Conservation (phyloP, 2,113 vertebrate species). For the Nycticryphes semicollaris region DNA sequence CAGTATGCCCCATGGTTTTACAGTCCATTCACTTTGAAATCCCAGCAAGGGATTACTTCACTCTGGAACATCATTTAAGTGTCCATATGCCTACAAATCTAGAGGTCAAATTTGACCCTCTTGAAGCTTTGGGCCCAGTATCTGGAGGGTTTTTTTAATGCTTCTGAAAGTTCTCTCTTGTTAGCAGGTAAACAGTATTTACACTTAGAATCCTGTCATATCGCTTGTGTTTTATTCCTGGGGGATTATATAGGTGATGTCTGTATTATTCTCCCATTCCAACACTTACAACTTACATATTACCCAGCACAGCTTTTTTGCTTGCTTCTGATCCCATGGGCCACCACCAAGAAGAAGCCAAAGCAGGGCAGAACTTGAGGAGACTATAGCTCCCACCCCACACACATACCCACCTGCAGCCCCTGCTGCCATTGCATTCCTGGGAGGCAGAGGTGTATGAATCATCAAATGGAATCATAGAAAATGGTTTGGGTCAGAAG, state of each 20-base stretch:
- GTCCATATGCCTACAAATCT: not conserved
- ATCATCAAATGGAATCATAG: too few species aligned
- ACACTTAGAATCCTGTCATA: not conserved
- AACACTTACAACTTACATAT: not conserved
- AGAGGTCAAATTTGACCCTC: not conserved
- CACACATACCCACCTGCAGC: fast-evolving
- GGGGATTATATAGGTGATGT: not conserved
- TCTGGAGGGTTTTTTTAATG: not conserved
- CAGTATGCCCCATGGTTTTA: not conserved
- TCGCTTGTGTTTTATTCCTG: not conserved
- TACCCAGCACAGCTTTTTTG: not conserved
- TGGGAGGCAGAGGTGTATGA: not conserved
- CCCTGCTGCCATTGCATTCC: not conserved
- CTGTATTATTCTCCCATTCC: not conserved
- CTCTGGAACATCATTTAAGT: not conserved
- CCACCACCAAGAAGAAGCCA: not conserved
- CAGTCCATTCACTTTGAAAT: not conserved
- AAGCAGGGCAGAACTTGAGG: not conserved
- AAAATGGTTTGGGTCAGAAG: too few species aligned
- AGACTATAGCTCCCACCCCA: too few species aligned
- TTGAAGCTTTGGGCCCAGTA: not conserved
- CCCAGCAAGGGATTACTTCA: not conserved
- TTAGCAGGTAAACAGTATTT: not conserved
- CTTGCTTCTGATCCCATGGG: not conserved
- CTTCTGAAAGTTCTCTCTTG: not conserved